Base-by-base conservation (phyloP, 2,888 invertebrate species). In the Synanthedon myopaeformis region DNA sequence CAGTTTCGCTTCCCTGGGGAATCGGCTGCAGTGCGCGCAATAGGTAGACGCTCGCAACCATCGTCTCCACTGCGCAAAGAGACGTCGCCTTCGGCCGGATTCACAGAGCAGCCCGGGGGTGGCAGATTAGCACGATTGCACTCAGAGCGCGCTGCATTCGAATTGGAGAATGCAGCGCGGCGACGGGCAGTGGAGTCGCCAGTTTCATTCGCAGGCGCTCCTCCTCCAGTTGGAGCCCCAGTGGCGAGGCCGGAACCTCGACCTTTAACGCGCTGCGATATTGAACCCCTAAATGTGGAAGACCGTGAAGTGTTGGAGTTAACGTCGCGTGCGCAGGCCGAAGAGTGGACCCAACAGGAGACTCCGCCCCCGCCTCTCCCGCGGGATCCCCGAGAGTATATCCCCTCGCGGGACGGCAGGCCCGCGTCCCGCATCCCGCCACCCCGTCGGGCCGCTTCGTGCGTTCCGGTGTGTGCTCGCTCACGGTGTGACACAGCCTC, bases 31-130 rank as follows among this genome's bases (percentile, higher is more conserved):
- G 92, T 91, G 52, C 90, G 93, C 53, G 92, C 92, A 52, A 88
- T 93, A 57, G 89, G 82, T 53, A 82, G 78, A 49, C 83, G 86
- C 67, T 89, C 91, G 53, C 90, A 93, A 65, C 92, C 93, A 49
- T 91, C 92, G 51, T 92, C 94, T 49, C 92, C 93, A 48, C 89
- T 92, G 80, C 88, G 90, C 65, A 90, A 90, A 76, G 91, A 92
- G 66, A 74, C 84, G 54, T 88, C 90, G 54, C 89, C 90, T 57
- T 89, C 63, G 52, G 60, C 62, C 52, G 54, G 56, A 55, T 58
- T 54, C 61, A 42, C 69, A 8, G 51, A 65, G 49, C 74, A 74
- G 55, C 77, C 70, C 42, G 69, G 67, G 64, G 61, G 72, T 55
- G 64, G 74, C 51, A 76, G 82, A 3, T 69, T 90, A 61, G 79